Conservation (phyloP, 2,888 invertebrate species). For the Rhagonycha lutea region DNA sequence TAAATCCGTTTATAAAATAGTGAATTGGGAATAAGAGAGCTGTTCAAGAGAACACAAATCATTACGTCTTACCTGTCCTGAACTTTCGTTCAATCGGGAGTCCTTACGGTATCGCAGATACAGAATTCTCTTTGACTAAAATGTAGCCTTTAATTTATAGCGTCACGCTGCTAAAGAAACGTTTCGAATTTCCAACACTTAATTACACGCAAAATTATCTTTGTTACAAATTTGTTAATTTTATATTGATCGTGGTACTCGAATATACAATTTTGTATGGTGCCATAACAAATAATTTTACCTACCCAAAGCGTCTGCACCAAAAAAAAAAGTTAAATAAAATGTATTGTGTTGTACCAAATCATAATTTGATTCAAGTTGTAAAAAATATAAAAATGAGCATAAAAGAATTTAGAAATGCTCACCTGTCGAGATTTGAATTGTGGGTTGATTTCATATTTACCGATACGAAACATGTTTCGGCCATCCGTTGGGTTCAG, state of each 20-base stretch:
- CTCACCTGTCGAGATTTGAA: slow-evolving; percentile 24
- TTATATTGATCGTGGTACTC: slow-evolving; percentile 35
- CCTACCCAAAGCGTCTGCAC: not conserved
- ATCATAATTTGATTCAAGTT: slow-evolving; percentile 7
- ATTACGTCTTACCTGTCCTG: slow-evolving; percentile 40
- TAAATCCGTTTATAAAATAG: slow-evolving; percentile 16
- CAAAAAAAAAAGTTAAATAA: not conserved
- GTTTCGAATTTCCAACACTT: slow-evolving; percentile 50
- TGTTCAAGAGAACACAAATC: slow-evolving; percentile 23
- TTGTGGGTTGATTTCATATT: slow-evolving; percentile 29
- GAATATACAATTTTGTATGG: not conserved
- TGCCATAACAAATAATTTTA: not conserved
- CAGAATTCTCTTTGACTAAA: slow-evolving; percentile 41
- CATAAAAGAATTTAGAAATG: slow-evolving; percentile 13
- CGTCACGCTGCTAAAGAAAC: slow-evolving; percentile 51
- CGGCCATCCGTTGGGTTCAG: slow-evolving; percentile 26
- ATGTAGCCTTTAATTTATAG: slow-evolving; percentile 47
- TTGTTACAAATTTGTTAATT: slow-evolving; percentile 48
- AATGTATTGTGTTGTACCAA: not conserved
- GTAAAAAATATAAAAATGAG: slow-evolving; percentile 4
- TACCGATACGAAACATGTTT: slow-evolving; percentile 29
- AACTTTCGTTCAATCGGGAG: slow-evolving; percentile 37
- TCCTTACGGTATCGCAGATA: slow-evolving; percentile 28
- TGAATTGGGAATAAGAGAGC: slow-evolving; percentile 17
- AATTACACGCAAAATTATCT: slow-evolving; percentile 56